Percentiles rank a stretch among this genome's conserved stretches.
Conservation (phyloP, 2,888 invertebrate species). For the Latrodectus hesperus region DNA sequence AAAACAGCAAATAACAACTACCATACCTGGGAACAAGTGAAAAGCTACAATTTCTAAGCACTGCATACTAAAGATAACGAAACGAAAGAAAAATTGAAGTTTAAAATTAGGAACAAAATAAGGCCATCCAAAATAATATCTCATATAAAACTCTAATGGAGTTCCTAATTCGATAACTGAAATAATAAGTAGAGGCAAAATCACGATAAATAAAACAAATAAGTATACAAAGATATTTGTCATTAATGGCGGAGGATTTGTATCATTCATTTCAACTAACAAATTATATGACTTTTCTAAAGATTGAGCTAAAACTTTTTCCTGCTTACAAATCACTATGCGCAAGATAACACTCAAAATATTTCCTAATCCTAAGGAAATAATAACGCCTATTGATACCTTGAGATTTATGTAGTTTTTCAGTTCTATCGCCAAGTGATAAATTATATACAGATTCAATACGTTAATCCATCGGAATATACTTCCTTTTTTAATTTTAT, state of each 20-base stretch:
- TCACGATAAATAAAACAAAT: not conserved
- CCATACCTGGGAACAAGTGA: constrained; percentile 24
- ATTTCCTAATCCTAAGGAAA: constrained; percentile 26
- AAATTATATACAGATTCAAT: constrained; percentile 29
- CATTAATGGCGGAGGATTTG: constrained; percentile 1
- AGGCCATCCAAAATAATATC: constrained; percentile 34
- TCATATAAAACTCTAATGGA: not conserved
- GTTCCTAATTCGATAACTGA: not conserved
- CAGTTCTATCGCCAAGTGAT: constrained; percentile 18
- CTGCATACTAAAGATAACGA: constrained; percentile 6
- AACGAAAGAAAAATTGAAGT: not conserved
- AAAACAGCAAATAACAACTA: constrained; percentile 27
- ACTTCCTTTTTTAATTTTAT: not conserved
- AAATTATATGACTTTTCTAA: constrained; percentile 21
- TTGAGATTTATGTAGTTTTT: not conserved
- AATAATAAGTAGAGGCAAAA: constrained; percentile 1
- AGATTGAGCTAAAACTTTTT: not conserved
- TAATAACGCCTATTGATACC: constrained; percentile 4
- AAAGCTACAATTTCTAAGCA: constrained; percentile 23
- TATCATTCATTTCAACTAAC: not conserved
- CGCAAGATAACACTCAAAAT: constrained; percentile 4
- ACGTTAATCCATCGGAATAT: not conserved
- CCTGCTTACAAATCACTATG: constrained; percentile 6
- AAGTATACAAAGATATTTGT: constrained; percentile 13
- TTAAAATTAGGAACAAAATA: not conserved